Conservation (phyloP, 2,113 vertebrate species). For the Thymallus thymallus region DNA sequence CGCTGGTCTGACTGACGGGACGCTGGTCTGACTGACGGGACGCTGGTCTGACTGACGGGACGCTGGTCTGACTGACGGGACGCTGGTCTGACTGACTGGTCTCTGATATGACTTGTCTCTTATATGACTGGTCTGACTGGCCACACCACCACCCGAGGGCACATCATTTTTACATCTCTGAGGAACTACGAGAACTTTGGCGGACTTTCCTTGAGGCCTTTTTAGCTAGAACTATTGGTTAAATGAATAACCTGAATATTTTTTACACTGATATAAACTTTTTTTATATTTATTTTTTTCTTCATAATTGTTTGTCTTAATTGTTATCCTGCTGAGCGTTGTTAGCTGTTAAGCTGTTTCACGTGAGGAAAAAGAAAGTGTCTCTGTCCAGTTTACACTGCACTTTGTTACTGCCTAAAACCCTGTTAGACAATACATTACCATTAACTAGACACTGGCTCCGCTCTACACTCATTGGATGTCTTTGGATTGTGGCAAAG, state of each 20-base stretch:
- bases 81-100: slow-evolving; percentile 12
- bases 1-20: not conserved
- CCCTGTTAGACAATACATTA: slow-evolving; percentile 71
- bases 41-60: slow-evolving; percentile 8
- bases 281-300: slow-evolving; percentile 99
- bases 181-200: slow-evolving; percentile 73
- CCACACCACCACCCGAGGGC: slow-evolving; percentile 48
- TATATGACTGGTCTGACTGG: no score
- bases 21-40: not conserved
- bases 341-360: slow-evolving; percentile 86
- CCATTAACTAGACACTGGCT: slow-evolving; percentile 70
- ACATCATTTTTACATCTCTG: slow-evolving; percentile 82
- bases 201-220: slow-evolving; percentile 95
- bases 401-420: slow-evolving; percentile 97
- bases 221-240: slow-evolving; percentile 98
- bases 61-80: not conserved
- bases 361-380: slow-evolving; percentile 74
- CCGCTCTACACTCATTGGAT: slow-evolving; percentile 22
- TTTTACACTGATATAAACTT: slow-evolving; percentile 92
- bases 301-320: slow-evolving; percentile 83
- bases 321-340: slow-evolving; percentile 98
- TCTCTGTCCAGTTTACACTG: slow-evolving; percentile 98
- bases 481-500: slow-evolving; percentile 22
- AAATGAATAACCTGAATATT: slow-evolving; percentile 94
- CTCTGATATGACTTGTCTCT: not conserved